These are phyloP conservation scores for Oncorhynchus clarkii DNA, from an alignment of 2,113 vertebrate species.

Conservation along the genomic window DNA sequence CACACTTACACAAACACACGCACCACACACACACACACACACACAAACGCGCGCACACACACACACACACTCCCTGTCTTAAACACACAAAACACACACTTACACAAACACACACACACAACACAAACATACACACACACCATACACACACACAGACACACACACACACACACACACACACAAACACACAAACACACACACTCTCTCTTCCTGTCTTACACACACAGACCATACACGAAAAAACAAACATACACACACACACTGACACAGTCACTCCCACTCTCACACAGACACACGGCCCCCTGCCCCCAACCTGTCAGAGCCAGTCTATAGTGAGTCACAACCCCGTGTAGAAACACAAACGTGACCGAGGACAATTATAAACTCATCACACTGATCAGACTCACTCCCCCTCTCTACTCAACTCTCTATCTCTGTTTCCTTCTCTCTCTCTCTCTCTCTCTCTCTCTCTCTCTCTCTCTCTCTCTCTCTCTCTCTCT, in stretches of 20 bases:
- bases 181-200: slow-evolving; percentile 8
- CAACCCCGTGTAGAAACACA: slow-evolving; percentile 58
- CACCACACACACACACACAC: slow-evolving; percentile 25
- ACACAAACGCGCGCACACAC: neutral
- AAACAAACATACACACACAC: neutral
- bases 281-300: slow-evolving; percentile 4
- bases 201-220: neutral
- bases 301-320: slow-evolving; percentile 43
- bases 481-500: too few relatives aligned
- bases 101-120: slow-evolving; percentile 26
- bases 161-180: neutral
- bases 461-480: too few relatives aligned
- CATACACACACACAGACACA: too few relatives aligned
- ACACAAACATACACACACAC: slow-evolving; percentile 14
- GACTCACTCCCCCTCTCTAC: neutral
- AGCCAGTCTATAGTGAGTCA: slow-evolving; percentile 45
- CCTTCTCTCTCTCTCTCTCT: neutral
- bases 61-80: too few relatives aligned
- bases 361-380: slow-evolving; percentile 54
- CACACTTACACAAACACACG: slow-evolving; percentile 11
- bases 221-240: neutral
- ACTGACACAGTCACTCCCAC: neutral
- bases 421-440: neutral
- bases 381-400: slow-evolving; percentile 56
- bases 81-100: too few relatives aligned